Evolutionary conservation across 2,113 vertebrate species (phyloP), one percentile per base, ranked within the genome.

Genomic region (Dolichotis patagonum): DNA sequence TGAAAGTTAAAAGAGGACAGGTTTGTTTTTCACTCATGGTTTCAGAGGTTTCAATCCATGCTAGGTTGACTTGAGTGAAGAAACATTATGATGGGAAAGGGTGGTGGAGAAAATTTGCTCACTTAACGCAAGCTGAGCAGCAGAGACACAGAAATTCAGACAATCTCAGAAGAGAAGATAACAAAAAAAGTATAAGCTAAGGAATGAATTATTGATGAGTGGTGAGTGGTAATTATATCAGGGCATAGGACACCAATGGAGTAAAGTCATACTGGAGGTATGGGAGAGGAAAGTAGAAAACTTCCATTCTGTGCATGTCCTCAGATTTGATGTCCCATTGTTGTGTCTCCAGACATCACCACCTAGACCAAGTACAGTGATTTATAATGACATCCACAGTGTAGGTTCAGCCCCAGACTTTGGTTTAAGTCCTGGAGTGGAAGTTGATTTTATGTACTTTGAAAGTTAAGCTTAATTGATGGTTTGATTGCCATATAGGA

Each of bases 301-400:
- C 0, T 0, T 11, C 32, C 30, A 10, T 20, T 22, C 4, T 3
- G 10, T 19, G 28, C 0, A 0, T 10, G 8, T n/a, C 58, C 38
- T 6, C 13, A 54, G 28, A 46, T 3, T 30, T 67, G 5, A 5
- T 11, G 0, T 17, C 62, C 3, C 43, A 6, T 7, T 5, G 0
- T 0, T 5, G 0, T 13, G n/a, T 67, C 30, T 35, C 58, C 43
- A 90, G 38, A 6, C 30, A 20, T 41, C 7, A 10, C 11, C 13
- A 20, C 7, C 16, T 13, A 41, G 71, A 35, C 20, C 38, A 16
- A 41, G 6, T 1, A 6, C 1, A 5, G 17, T 24, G 58, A 93
- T 9, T 65, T 35, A 16, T 8, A 35, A 93, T 13, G 46, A 30
- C 28, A 12, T 19, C 3, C 28, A 1, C 2, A 7, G 35, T 54